Base-by-base conservation (phyloP, 2,113 vertebrate species). In the Anhinga anhinga region DNA sequence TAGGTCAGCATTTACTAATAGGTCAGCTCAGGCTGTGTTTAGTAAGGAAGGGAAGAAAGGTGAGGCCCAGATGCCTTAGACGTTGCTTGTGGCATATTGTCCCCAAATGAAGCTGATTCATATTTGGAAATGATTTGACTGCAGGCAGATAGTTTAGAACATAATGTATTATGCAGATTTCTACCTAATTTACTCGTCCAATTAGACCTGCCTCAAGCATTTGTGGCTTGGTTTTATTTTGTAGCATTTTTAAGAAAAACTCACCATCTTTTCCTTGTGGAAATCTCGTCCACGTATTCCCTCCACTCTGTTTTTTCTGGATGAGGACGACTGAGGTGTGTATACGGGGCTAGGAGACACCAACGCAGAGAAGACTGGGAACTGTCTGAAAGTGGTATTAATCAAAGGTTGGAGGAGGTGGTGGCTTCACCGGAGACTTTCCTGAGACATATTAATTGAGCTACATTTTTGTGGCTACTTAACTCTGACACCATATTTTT, bases 141-240 rank as follows among this genome's bases (percentile, higher is more conserved):
- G 90, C 82, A 93, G 95, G 96, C 90, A 95, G 92, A 66, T 29
- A 74, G 29, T 95, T 96, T 58, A 26, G 80, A 55, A 42, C 77
- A 50, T 78, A 36, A 32, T 63, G 40, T 40, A 70, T 93, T 94
- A 95, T 80, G 78, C 90, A 97, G 74, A 91, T 94, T 72, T 86
- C 45, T 67, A 7, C 82, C 52, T 88, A 45, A 42, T 90, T 96
- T 89, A 42, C 84, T 82, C 27, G 58, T 65, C 49, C 90, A 94
- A 94, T 96, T 87, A 79, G 34, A 55, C 44, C 59, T 2, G 18
- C 55, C 42, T 63, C 45, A 11, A 56, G 78, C 19, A 1, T 22
- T 27, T 29, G 56, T 5, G 36, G 40, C 74, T 62, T 38, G 34
- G 27, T 58, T 67, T 66, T 10, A 7, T 65, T 91, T 72, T 40